Conservation (phyloP, 2,888 invertebrate species). For the Leptura quadrifasciata region DNA sequence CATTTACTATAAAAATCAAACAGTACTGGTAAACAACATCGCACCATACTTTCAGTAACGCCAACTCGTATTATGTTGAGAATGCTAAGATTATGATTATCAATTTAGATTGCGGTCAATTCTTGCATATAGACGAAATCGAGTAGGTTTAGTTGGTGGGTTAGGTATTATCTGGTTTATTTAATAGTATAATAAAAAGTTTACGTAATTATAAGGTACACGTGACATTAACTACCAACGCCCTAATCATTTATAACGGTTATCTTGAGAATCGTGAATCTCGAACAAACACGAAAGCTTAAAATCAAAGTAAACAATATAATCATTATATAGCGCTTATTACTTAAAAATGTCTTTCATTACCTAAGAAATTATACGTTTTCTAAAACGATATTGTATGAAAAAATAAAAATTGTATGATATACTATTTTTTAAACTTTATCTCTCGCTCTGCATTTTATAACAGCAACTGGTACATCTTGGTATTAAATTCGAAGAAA, state of each 20-base stretch:
- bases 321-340: no score
- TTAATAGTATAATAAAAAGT: constrained; percentile 9
- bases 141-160: constrained; percentile 28
- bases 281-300: neutral
- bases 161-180: constrained; percentile 23
- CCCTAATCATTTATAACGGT: neutral
- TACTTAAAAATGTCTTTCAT: no score
- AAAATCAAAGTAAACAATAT: neutral
- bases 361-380: no score
- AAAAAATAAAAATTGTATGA: no score
- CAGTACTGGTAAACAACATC: constrained; percentile 35
- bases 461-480: no score
- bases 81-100: constrained; percentile 12
- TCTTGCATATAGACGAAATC: constrained; percentile 34
- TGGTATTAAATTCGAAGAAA: no score
- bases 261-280: neutral
- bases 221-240: neutral
- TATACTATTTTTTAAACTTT: no score
- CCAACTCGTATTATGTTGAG: constrained; percentile 12
- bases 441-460: no score
- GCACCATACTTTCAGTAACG: constrained; percentile 1
- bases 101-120: constrained; percentile 44
- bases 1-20: constrained; percentile 53
- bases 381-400: no score
- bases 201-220: neutral